A percentile compares a stretch with the other conserved stretches of the same genome.
phyloP scores from a whole-genome alignment of 2,797 vertebrate genomes.

The Thunnus albacares region DNA sequence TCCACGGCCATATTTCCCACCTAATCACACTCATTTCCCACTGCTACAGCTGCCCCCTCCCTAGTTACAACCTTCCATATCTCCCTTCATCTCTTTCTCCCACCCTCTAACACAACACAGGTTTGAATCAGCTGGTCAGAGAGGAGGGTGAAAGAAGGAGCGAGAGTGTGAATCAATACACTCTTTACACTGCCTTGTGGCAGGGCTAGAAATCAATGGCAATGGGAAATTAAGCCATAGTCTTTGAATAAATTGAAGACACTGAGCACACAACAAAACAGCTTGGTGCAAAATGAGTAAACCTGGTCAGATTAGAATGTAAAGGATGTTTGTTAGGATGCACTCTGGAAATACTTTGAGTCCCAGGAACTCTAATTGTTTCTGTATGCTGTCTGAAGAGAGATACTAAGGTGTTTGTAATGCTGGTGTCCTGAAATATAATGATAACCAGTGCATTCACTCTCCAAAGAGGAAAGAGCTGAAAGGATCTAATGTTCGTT shows the following conservation, averaged over 20 bases:
- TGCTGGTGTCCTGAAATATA: conserved; percentile 55
- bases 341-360: conserved; percentile 37
- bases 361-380: conserved; percentile 37
- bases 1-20: conserved; percentile 16
- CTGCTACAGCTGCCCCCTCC: not conserved
- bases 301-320: conserved; percentile 64
- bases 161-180: conserved; percentile 75
- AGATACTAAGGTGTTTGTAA: conserved; percentile 48
- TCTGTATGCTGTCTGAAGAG: conserved; percentile 32
- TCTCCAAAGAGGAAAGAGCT: conserved; percentile 33
- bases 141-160: conserved; percentile 45
- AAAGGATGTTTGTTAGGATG: conserved; percentile 57
- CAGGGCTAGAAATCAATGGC: conserved; percentile 76
- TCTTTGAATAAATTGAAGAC: conserved; percentile 80
- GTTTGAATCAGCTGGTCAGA: conserved; percentile 64
- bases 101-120: conserved; percentile 9
- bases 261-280: conserved; percentile 52
- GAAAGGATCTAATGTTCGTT: conserved; percentile 36
- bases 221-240: conserved; percentile 79
- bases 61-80: conserved; percentile 12
- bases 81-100: conserved; percentile 21
- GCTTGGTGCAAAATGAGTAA: conserved; percentile 53
- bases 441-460: conserved; percentile 46
- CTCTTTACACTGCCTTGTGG: conserved; percentile 72
- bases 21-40: conserved; percentile 25